These are phyloP conservation scores for Lithophane semibrunnea DNA, from an alignment of 2,888 invertebrate genomes.

Conservation along the genomic window DNA sequence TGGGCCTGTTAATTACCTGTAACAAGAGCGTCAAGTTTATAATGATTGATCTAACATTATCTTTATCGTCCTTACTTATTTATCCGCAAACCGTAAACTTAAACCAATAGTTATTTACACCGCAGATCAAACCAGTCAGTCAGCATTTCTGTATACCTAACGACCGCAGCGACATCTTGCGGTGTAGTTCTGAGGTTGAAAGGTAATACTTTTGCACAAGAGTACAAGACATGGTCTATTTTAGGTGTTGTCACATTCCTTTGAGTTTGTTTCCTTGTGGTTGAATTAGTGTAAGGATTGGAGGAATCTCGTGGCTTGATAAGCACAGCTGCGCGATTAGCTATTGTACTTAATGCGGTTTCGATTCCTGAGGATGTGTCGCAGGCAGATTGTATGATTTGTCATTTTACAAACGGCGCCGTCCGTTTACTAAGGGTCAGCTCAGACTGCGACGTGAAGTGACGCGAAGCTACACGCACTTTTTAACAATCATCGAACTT, in stretches of 20 bases:
- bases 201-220: constrained; percentile 43
- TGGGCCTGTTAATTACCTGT: too few relatives aligned
- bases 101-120: constrained; percentile 28
- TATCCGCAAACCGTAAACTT: neutral
- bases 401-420: too few relatives aligned
- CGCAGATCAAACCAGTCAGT: constrained; percentile 59
- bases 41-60: too few relatives aligned
- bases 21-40: too few relatives aligned
- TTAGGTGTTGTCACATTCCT: constrained; percentile 45
- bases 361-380: neutral
- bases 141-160: constrained; percentile 52
- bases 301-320: constrained; percentile 18
- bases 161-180: constrained; percentile 50
- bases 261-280: constrained; percentile 21
- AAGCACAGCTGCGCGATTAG: neutral
- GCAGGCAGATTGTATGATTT: too few relatives aligned
- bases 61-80: too few relatives aligned
- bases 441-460: too few relatives aligned
- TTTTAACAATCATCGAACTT: too few relatives aligned
- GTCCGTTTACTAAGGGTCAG: too few relatives aligned
- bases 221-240: constrained; percentile 33
- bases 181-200: constrained; percentile 46
- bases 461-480: too few relatives aligned
- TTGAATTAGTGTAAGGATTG: constrained; percentile 3
- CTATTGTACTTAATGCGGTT: neutral